A percentile compares a stretch with the other conserved stretches of the same genome.
phyloP scores from a whole-genome alignment of 2,888 invertebrate genomes.

The Trisateles emortualis region DNA sequence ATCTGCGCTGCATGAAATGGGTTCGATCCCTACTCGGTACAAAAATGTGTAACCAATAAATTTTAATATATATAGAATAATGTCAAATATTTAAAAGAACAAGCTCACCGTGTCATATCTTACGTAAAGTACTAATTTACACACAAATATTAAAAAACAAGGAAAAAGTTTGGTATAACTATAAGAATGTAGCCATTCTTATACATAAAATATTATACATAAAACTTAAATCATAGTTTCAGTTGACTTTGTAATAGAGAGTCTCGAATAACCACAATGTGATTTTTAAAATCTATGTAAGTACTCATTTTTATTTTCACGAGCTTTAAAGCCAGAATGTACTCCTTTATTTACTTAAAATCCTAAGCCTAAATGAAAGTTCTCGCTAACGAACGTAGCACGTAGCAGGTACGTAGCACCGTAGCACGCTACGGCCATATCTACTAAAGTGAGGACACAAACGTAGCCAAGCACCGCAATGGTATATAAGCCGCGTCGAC shows the following conservation, averaged over 20 bases:
- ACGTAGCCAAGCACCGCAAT: conserved; percentile 49
- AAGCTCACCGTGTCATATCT: too few relatives aligned
- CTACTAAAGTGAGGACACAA: conserved; percentile 59
- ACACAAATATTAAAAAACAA: too few relatives aligned
- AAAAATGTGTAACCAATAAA: too few relatives aligned
- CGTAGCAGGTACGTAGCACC: conserved; percentile 42
- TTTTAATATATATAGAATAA: too few relatives aligned
- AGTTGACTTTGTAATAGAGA: conserved; percentile 12
- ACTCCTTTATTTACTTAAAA: not conserved
- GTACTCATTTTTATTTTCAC: too few relatives aligned
- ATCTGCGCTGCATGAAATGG: too few relatives aligned
- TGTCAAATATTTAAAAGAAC: too few relatives aligned
- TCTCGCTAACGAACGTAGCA: conserved; percentile 1
- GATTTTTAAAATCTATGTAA: conserved; percentile 1
- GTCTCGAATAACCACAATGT: not conserved
- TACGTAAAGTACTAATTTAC: too few relatives aligned
- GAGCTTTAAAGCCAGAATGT: too few relatives aligned
- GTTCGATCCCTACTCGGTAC: too few relatives aligned
- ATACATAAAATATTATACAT: conserved; percentile 1
- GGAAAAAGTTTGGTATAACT: too few relatives aligned
- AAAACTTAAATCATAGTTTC: conserved; percentile 9
- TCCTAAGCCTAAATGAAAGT: not conserved
- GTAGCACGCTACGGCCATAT: conserved; percentile 56
- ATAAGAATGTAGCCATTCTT: too few relatives aligned
- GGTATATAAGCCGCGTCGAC: conserved; percentile 73